A percentile compares a stretch with the other conserved stretches of the same genome.
phyloP scores from a whole-genome alignment of 2,113 vertebrate genomes.

The Apistogramma diplotaenia region DNA sequence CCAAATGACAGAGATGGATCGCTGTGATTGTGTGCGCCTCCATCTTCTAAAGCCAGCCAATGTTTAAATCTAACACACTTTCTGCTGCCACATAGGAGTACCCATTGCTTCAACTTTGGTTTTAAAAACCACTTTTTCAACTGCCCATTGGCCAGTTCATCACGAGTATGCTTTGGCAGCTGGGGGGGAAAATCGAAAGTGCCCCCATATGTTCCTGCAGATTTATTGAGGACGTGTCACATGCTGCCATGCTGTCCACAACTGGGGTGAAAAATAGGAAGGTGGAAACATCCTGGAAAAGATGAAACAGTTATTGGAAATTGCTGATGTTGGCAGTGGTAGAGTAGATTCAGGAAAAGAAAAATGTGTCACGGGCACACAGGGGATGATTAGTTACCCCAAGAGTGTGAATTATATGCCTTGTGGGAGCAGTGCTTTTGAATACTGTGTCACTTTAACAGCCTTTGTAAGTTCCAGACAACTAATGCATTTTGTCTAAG shows the following conservation, averaged over 20 bases:
- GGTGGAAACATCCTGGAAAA: slow-evolving; percentile 13
- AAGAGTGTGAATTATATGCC: slow-evolving; percentile 43
- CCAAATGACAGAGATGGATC: slow-evolving; percentile 39
- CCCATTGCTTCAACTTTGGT: background rate
- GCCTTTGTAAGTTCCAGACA: slow-evolving; percentile 22
- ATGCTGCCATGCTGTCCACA: slow-evolving; percentile 30
- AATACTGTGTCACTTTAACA: slow-evolving; percentile 38
- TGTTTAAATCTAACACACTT: slow-evolving; percentile 11
- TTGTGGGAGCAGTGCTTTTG: slow-evolving; percentile 13
- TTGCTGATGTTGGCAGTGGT: slow-evolving; percentile 37
- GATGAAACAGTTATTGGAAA: slow-evolving; percentile 57
- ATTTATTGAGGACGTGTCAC: slow-evolving; percentile 49
- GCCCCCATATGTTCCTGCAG: slow-evolving; percentile 8
- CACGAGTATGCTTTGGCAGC: slow-evolving; percentile 14
- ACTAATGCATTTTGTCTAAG: slow-evolving; percentile 16
- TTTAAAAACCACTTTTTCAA: background rate
- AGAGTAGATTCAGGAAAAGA: slow-evolving; percentile 24
- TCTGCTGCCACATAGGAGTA: background rate
- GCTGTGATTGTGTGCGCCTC: background rate
- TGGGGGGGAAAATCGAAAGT: slow-evolving; percentile 21
- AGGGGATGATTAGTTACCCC: slow-evolving; percentile 48
- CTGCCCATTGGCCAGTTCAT: slow-evolving; percentile 10
- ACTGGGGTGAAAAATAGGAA: slow-evolving; percentile 25
- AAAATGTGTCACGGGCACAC: slow-evolving; percentile 17
- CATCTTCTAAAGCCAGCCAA: slow-evolving; percentile 37